Evolutionary conservation across 1,140 invertebrate species (phyloP).

Genomic region (Megalonaias nervosa): DNA sequence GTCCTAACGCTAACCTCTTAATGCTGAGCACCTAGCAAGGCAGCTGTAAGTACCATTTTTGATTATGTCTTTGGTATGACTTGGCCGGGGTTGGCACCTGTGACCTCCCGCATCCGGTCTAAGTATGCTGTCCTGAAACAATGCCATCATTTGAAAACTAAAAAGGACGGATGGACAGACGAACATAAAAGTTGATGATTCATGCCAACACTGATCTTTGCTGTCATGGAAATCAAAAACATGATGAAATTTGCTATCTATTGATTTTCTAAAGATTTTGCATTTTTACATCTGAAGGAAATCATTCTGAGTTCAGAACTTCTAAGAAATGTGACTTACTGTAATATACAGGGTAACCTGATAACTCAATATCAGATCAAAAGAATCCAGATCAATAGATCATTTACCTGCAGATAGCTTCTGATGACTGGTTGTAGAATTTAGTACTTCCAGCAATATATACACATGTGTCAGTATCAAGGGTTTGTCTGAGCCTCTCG

Average conservation of each 20-base stretch:
- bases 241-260: background rate
- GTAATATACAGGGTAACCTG: background rate
- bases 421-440: slow-evolving; percentile 39
- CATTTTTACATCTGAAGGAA: background rate
- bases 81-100: too few species aligned
- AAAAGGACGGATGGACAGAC: background rate
- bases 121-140: too few species aligned
- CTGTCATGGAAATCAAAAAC: slow-evolving; percentile 1
- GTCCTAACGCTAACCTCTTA: too few species aligned
- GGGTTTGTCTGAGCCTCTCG: slow-evolving; percentile 48
- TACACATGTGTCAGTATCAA: slow-evolving; percentile 56
- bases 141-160: too few species aligned
- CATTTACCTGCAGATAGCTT: slow-evolving; percentile 60
- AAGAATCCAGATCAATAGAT: background rate
- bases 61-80: too few species aligned
- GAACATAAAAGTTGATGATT: slow-evolving; percentile 6
- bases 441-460: slow-evolving; percentile 63
- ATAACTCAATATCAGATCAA: background rate
- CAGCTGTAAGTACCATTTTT: too few species aligned
- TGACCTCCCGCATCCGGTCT: too few species aligned
- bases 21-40: too few species aligned
- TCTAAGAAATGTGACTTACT: too few species aligned
- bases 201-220: background rate
- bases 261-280: background rate
- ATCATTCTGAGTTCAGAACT: background rate